Base-by-base conservation (phyloP, 2,797 vertebrate genomes). In the Sarcophilus harrisii region DNA sequence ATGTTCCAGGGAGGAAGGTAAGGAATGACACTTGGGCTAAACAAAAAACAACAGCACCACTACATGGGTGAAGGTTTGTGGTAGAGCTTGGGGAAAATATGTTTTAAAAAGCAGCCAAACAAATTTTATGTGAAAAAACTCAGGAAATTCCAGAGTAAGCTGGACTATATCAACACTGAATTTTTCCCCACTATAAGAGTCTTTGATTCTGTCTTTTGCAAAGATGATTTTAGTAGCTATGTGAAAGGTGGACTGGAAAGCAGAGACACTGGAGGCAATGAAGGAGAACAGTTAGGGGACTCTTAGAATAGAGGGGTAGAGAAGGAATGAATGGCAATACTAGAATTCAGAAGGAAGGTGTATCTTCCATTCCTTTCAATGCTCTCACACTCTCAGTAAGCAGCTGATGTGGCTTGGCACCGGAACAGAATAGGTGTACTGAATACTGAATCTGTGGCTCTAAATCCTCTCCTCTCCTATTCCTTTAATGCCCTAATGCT, bases 381-480 rank as follows among this genome's bases (percentile, higher is more conserved):
- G 58, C 62, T 38, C 16, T 16, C 66, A 38, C 45, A 66, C 38
- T 57, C 38, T 57, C 90, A 81, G 38, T 91, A 58, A 94, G 91
- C 29, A 93, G 92, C 4, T 4, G 45, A 58, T 66, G 21, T 54
- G 16, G 55, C 45, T 29, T 52, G 95, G 45, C 45, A 91, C 32
- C 87, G 58, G 54, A 58, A 73, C 57, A 60, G 81, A 52, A 66
- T 93, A 93, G 94, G 60, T 90, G 94, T 95, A 24, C 30, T n/a
- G 52, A 91, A 87, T 58, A 54, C 14, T 59, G 91, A 62, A 21
- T 0, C 10, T 0, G 5, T 24, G 38, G 81, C 54, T 54, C 52
- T 93, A 45, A 58, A 58, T 92, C 58, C 94, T 57, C 6, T 59
- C 66, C 92, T 90, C 58, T 57, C 4, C 38, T 49, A 45, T 66